Conservation (phyloP, 1,140 invertebrate species). For the Delia radicum region DNA sequence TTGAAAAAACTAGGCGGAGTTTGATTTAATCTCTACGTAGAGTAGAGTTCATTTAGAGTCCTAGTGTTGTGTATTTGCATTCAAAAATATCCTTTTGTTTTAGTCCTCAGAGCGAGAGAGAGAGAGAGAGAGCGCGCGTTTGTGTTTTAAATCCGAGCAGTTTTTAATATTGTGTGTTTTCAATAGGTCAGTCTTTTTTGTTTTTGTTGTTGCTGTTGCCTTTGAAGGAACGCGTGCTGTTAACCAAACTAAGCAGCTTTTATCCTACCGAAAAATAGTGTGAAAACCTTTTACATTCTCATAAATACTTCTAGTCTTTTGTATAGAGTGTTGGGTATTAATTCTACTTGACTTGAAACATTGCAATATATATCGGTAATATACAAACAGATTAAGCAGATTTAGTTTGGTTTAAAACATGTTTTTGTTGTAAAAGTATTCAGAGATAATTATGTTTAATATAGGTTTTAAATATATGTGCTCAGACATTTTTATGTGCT, state of each 20-base stretch:
- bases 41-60: neutral
- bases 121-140: neutral
- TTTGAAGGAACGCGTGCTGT: neutral
- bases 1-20: neutral
- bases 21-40: neutral
- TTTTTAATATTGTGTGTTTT: neutral
- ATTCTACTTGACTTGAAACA: neutral
- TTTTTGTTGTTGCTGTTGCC: neutral
- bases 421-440: neutral
- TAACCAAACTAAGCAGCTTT: constrained; percentile 4
- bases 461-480: too few species aligned
- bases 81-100: constrained; percentile 3
- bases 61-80: neutral
- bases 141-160: neutral
- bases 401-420: neutral
- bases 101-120: neutral
- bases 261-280: constrained; percentile 19
- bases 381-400: neutral
- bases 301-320: neutral
- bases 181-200: neutral
- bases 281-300: constrained; percentile 6
- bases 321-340: neutral
- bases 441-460: neutral
- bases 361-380: neutral
- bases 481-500: too few species aligned